Conservation (phyloP, 2,797 vertebrate genomes). For the Ataeniobius toweri region DNA sequence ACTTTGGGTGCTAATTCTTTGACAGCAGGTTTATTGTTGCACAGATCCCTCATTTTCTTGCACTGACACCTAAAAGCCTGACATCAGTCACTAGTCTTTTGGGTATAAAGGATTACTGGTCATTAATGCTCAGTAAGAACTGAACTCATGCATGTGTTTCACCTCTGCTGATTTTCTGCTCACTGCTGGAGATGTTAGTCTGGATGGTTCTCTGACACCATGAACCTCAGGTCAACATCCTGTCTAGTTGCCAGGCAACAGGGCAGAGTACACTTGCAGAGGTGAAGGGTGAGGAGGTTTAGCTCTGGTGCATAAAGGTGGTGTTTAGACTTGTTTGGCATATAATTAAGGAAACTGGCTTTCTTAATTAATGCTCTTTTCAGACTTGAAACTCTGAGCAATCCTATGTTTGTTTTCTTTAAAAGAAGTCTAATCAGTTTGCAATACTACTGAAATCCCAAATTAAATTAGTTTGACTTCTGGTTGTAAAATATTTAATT, state of each 20-base stretch:
- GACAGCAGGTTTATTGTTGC: constrained; percentile 50
- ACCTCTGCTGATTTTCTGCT: constrained; percentile 40
- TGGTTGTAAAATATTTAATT: not conserved
- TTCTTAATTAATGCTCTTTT: constrained; percentile 6
- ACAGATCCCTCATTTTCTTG: constrained; percentile 22
- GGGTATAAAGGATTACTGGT: constrained; percentile 16
- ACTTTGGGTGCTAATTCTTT: constrained; percentile 47
- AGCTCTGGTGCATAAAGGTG: constrained; percentile 8
- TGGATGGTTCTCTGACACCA: constrained; percentile 26
- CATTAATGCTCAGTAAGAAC: constrained; percentile 18
- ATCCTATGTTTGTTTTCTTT: not conserved
- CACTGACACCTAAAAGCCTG: constrained; percentile 36
- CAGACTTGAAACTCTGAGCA: too few relatives aligned
- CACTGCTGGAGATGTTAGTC: constrained; percentile 23
- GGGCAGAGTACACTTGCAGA: constrained; percentile 24
- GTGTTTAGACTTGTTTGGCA: constrained; percentile 3
- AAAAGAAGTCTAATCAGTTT: not conserved
- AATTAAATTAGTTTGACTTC: not conserved
- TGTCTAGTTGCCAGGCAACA: constrained; percentile 50
- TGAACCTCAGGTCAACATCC: constrained; percentile 40
- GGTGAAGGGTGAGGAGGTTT: constrained; percentile 29
- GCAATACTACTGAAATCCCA: not conserved
- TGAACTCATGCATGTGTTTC: constrained; percentile 20
- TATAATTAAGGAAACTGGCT: not conserved
- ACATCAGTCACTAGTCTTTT: constrained; percentile 17